A percentile compares a stretch with the other conserved stretches of the same genome.
These are phyloP conservation scores for Gymnosoma rotundatum DNA, from an alignment of 2,888 invertebrate genomes.

Conservation along the genomic window DNA sequence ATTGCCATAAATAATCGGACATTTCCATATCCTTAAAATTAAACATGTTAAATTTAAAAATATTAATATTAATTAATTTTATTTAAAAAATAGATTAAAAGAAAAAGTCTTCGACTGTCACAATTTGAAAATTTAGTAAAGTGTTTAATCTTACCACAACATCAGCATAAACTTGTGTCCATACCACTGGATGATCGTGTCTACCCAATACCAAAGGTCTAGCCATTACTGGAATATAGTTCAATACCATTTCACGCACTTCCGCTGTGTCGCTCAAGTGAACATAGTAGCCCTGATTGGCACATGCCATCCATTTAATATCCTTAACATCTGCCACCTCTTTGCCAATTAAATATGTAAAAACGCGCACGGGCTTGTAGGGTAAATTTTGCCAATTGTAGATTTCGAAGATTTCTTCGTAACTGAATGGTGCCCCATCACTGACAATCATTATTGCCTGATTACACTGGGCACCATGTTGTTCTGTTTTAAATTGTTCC, in stretches of 20 bases:
- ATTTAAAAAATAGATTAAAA: neutral
- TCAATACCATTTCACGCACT: slow-evolving; percentile 97
- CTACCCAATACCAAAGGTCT: slow-evolving; percentile 95
- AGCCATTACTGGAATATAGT: slow-evolving; percentile 98
- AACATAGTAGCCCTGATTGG: slow-evolving; percentile 97
- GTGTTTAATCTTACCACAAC: slow-evolving; percentile 86
- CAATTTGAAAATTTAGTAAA: neutral
- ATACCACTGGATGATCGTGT: slow-evolving; percentile 94
- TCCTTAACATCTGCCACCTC: slow-evolving; percentile 96
- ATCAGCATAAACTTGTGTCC: slow-evolving; percentile 98
- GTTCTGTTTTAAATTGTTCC: slow-evolving; percentile 85
- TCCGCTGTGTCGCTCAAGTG: slow-evolving; percentile 98
- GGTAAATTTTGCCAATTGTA: slow-evolving; percentile 91
- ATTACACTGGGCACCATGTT: slow-evolving; percentile 89
- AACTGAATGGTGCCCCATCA: slow-evolving; percentile 98
- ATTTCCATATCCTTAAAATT: slow-evolving; percentile 90
- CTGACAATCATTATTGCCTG: slow-evolving; percentile 99
- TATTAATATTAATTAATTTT: neutral
- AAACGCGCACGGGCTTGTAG: slow-evolving; percentile 94
- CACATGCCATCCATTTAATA: slow-evolving; percentile 99
- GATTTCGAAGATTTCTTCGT: slow-evolving; percentile 94
- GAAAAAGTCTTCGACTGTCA: neutral
- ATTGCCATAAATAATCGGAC: slow-evolving; percentile 95
- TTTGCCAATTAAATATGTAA: slow-evolving; percentile 98
- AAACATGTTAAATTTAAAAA: neutral